Evolutionary conservation across 2,888 invertebrate species (phyloP), one percentile per base, ranked within the genome.

Genomic region (Acheta domesticus): DNA sequence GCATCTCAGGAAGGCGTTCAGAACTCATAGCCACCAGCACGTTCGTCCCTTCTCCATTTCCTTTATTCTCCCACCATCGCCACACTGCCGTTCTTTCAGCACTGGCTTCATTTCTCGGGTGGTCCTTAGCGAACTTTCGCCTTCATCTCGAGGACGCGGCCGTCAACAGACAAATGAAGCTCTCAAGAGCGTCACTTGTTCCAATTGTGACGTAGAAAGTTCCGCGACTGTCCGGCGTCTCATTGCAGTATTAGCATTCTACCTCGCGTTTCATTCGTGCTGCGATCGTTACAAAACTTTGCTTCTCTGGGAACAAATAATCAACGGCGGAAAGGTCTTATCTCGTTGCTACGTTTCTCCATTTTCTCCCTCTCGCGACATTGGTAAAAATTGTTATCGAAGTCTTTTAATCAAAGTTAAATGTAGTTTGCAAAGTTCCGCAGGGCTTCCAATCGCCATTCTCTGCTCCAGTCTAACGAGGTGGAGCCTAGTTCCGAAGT

Each of bases 341-440:
- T 62, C 62, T n/a, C n/a, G n/a, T 19, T 14, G n/a, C 3, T 5
- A 62, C 14, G n/a, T 19, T 19, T 5, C n/a, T n/a, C 14, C 62
- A 62, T n/a, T 62, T n/a, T 62, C n/a, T 62, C 62, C 16, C 36
- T 36, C 36, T 62, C 62, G 62, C 62, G 62, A 62, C 62, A 62
- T 62, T 62, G 16, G 62, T 62, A 62, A 62, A 62, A 62, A 62
- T 62, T 62, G 62, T 62, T 62, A 62, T 62, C 62, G 62, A 62
- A 16, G 62, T 62, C 62, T 62, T 62, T 62, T 62, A 62, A 62
- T 62, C 62, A 62, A 62, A 62, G 16, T 62, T 62, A 62, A 62
- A 62, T 19, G 62, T 62, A 62, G 16, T 62, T 62, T 62, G 62
- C 62, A 3, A 62, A 62, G 4, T 62, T 62, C 16, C 4, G 1